Conservation (phyloP, 2,888 invertebrate genomes). For the Andrena marginata region DNA sequence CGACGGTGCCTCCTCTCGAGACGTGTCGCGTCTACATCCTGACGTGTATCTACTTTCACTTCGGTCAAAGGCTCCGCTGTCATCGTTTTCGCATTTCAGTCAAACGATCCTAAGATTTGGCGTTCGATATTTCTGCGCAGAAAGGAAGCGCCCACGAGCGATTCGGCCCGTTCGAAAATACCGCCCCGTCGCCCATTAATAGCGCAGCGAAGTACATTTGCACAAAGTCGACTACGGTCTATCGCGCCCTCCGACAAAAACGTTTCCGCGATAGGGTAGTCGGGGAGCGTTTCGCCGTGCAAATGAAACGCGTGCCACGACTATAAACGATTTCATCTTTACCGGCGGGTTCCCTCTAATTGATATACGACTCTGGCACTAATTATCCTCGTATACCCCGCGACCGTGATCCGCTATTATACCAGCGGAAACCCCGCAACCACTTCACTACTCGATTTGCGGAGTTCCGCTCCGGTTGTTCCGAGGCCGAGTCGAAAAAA, state of each 20-base stretch:
- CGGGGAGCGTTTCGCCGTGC: constrained; percentile 2
- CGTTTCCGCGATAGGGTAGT: not conserved
- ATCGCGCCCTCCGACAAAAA: not conserved
- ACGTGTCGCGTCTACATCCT: constrained; percentile 27
- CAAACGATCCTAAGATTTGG: not conserved
- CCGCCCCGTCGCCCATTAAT: not conserved
- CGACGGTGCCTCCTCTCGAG: constrained; percentile 37
- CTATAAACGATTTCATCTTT: not conserved
- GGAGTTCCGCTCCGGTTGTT: constrained; percentile 21
- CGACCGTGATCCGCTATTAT: not conserved
- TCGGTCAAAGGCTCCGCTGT: not conserved
- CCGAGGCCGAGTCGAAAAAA: constrained; percentile 16
- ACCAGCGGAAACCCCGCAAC: not conserved
- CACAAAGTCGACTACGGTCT: constrained; percentile 1
- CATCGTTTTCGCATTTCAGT: not conserved
- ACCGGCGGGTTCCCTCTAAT: no score
- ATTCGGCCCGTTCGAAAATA: not conserved
- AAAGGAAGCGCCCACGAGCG: not conserved
- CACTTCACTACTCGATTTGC: constrained; percentile 28
- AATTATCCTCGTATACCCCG: not conserved
- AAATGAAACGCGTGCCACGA: not conserved
- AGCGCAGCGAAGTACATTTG: not conserved
- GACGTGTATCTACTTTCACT: not conserved
- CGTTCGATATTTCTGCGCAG: not conserved
- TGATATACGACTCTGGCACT: not conserved